Conservation (phyloP, 2,888 invertebrate species). For the Acleris emargana region DNA sequence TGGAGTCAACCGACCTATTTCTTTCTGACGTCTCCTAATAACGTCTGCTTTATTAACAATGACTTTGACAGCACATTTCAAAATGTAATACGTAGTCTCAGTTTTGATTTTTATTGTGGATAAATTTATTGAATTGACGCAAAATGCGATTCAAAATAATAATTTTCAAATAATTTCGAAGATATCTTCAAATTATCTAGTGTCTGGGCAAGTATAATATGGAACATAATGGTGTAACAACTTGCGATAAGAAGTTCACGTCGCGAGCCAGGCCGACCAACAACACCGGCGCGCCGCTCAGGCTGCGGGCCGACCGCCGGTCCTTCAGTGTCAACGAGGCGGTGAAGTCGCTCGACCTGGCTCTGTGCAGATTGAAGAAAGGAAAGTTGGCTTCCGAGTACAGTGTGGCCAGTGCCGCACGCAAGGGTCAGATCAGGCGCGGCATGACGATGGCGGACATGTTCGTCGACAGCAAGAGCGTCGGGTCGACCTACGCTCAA, state of each 20-base stretch:
- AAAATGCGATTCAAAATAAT: slow-evolving; percentile 21
- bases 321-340: slow-evolving; percentile 65
- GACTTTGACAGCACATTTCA: slow-evolving; percentile 17
- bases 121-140: neutral
- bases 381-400: slow-evolving; percentile 58
- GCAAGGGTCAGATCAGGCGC: slow-evolving; percentile 41
- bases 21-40: slow-evolving; percentile 9
- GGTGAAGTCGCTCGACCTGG: slow-evolving; percentile 63
- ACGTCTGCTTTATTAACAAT: slow-evolving; percentile 3
- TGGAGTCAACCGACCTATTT: neutral
- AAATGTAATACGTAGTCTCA: slow-evolving; percentile 20
- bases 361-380: slow-evolving; percentile 63
- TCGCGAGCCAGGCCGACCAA: slow-evolving; percentile 59
- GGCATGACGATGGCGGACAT: slow-evolving; percentile 46
- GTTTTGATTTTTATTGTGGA: neutral
- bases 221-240: slow-evolving; percentile 56
- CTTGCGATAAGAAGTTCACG: slow-evolving; percentile 54
- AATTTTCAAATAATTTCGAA: slow-evolving; percentile 40
- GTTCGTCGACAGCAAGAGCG: slow-evolving; percentile 54
- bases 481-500: slow-evolving; percentile 46
- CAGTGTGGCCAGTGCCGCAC: slow-evolving; percentile 39
- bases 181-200: slow-evolving; percentile 47
- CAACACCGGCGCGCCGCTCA: slow-evolving; percentile 44
- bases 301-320: slow-evolving; percentile 58
- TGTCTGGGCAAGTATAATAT: slow-evolving; percentile 47